These are phyloP conservation scores for Brachypterus glaber DNA, from an alignment of 2,888 invertebrate species.

Conservation along the genomic window DNA sequence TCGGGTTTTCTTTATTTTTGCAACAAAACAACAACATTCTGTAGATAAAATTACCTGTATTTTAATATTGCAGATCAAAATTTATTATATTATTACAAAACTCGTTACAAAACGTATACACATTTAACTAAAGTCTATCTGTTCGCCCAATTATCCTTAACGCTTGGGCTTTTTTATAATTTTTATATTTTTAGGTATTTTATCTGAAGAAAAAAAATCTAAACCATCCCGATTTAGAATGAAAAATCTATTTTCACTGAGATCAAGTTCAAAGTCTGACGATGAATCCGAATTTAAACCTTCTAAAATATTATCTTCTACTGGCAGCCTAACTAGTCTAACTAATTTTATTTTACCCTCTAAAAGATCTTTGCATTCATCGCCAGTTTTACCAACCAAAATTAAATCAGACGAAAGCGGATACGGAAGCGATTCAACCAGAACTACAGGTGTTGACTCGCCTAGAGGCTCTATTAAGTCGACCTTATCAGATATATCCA, in stretches of 20 bases:
- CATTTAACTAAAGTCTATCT: too few relatives aligned
- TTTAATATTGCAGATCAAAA: too few relatives aligned
- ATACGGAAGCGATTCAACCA: conserved; percentile 51
- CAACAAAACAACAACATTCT: too few relatives aligned
- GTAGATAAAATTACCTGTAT: too few relatives aligned
- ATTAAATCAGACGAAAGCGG: conserved; percentile 47
- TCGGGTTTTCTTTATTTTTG: too few relatives aligned
- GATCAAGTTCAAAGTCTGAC: conserved; percentile 33
- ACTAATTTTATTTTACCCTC: conserved; percentile 32
- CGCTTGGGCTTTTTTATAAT: too few relatives aligned
- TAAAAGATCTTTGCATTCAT: conserved; percentile 30
- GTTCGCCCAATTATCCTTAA: too few relatives aligned
- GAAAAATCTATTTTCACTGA: conserved; percentile 27
- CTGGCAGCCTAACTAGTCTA: conserved; percentile 33
- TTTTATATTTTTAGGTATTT: conserved; percentile 21
- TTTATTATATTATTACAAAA: too few relatives aligned
- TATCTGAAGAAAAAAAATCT: conserved; percentile 29
- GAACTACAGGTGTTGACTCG: conserved; percentile 45
- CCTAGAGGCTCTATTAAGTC: conserved; percentile 41
- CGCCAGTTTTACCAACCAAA: conserved; percentile 22
- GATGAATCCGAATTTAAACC: conserved; percentile 32
- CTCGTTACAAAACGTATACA: too few relatives aligned
- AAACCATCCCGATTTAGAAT: conserved; percentile 30
- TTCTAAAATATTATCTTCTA: conserved; percentile 29
- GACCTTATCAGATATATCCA: conserved; percentile 18